phyloP scores from a whole-genome alignment of 2,888 invertebrate genomes.

The Cryptocephalus moraei region DNA sequence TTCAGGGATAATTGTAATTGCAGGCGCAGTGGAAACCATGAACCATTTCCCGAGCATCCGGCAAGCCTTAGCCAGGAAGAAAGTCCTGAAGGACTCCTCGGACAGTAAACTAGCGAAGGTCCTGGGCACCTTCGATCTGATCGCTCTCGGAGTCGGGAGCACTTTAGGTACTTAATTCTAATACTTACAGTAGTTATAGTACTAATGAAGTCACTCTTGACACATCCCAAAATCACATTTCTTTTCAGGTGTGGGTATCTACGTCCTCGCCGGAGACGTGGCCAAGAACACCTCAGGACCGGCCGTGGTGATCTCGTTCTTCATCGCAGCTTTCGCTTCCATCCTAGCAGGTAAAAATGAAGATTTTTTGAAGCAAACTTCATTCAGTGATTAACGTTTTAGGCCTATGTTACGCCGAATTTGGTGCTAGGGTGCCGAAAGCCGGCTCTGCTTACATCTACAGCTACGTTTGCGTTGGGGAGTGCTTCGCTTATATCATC shows the following conservation, averaged over 20 bases:
- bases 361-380: not conserved
- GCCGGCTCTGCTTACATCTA: conserved; percentile 91
- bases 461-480: conserved; percentile 87
- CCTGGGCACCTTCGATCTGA: conserved; percentile 71
- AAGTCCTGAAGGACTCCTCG: conserved; percentile 35
- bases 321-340: conserved; percentile 86
- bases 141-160: conserved; percentile 71
- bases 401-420: conserved; percentile 89
- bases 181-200: too few species aligned
- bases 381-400: not conserved
- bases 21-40: too few species aligned
- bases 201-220: too few species aligned
- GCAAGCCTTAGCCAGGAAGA: conserved; percentile 34
- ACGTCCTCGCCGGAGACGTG: conserved; percentile 79
- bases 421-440: conserved; percentile 79
- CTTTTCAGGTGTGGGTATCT: conserved; percentile 69
- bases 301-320: conserved; percentile 74
- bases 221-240: too few species aligned
- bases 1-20: too few species aligned
- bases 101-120: conserved; percentile 55
- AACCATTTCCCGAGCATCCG: too few species aligned
- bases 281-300: conserved; percentile 76
- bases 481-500: conserved; percentile 82
- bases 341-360: conserved; percentile 66
- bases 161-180: conserved; percentile 46